A percentile compares a stretch with the other conserved stretches of the same genome.
These are phyloP conservation scores for Mesorhabditis belari DNA, from an alignment of 2,888 invertebrate species.

Conservation along the genomic window DNA sequence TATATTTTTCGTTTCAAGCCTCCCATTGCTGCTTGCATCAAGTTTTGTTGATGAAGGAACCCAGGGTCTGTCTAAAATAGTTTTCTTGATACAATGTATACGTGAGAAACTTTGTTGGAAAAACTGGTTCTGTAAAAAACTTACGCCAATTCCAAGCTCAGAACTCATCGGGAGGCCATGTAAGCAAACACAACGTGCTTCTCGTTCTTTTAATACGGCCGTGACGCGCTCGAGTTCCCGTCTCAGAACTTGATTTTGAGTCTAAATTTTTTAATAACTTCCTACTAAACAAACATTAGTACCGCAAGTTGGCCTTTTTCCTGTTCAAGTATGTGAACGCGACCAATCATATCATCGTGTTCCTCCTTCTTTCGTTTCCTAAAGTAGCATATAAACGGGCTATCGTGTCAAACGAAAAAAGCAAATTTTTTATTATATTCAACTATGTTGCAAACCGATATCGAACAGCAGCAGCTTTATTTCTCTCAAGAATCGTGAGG, in stretches of 20 bases:
- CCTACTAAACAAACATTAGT: background rate
- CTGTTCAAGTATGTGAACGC: slow-evolving; percentile 44
- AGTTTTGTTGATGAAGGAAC: background rate
- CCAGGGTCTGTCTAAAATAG: background rate
- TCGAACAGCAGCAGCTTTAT: slow-evolving; percentile 51
- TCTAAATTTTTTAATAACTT: slow-evolving; percentile 26
- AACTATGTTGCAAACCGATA: too few relatives aligned
- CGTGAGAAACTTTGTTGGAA: too few relatives aligned
- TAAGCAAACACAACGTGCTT: slow-evolving; percentile 42
- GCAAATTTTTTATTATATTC: background rate
- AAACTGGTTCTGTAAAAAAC: too few relatives aligned
- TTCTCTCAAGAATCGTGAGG: slow-evolving; percentile 45
- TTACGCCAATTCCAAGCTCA: slow-evolving; percentile 4
- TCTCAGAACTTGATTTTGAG: slow-evolving; percentile 45
- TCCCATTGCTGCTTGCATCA: background rate
- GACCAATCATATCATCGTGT: slow-evolving; percentile 47
- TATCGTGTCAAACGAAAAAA: background rate
- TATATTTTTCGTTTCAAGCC: background rate
- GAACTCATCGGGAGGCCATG: slow-evolving; percentile 17
- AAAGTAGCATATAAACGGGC: background rate
- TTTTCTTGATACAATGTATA: background rate
- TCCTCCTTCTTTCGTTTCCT: slow-evolving; percentile 52
- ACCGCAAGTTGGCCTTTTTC: slow-evolving; percentile 37
- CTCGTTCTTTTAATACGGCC: slow-evolving; percentile 39
- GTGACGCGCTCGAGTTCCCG: slow-evolving; percentile 47